Conservation (phyloP, 2,113 vertebrate species). For the Circaetus cinerascens region DNA sequence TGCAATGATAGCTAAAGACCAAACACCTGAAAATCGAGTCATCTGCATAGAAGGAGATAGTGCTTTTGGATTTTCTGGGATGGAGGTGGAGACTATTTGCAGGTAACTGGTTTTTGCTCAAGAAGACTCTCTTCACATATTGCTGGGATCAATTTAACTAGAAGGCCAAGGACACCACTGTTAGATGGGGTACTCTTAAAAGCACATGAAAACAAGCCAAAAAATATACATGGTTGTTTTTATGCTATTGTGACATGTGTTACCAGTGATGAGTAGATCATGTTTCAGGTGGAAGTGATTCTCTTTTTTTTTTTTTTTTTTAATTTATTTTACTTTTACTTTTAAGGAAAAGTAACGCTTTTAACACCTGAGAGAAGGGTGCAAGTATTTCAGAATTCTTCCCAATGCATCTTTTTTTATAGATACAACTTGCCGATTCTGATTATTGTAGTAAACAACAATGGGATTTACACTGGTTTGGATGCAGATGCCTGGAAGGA, state of each 20-base stretch:
- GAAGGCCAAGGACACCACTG: neutral
- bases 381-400: neutral
- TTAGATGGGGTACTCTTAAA: neutral
- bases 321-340: neutral
- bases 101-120: conserved; percentile 72
- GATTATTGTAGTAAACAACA: conserved; percentile 93
- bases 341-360: neutral
- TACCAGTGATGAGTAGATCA: neutral
- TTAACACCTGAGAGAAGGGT: neutral
- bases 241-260: neutral
- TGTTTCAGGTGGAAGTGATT: neutral
- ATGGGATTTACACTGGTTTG: conserved; percentile 93
- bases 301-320: neutral
- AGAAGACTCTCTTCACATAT: neutral
- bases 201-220: neutral
- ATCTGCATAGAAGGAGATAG: conserved; percentile 96
- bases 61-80: conserved; percentile 96
- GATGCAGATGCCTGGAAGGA: conserved; percentile 83
- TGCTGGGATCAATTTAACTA: neutral
- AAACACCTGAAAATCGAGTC: conserved; percentile 69
- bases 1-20: conserved; percentile 79
- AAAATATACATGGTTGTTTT: neutral
- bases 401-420: conserved; percentile 13
- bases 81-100: conserved; percentile 97
- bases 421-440: conserved; percentile 91